Evolutionary conservation across 2,797 vertebrate species (phyloP), one percentile per base, ranked within the genome.

Genomic region (Sparidentex hasta): DNA sequence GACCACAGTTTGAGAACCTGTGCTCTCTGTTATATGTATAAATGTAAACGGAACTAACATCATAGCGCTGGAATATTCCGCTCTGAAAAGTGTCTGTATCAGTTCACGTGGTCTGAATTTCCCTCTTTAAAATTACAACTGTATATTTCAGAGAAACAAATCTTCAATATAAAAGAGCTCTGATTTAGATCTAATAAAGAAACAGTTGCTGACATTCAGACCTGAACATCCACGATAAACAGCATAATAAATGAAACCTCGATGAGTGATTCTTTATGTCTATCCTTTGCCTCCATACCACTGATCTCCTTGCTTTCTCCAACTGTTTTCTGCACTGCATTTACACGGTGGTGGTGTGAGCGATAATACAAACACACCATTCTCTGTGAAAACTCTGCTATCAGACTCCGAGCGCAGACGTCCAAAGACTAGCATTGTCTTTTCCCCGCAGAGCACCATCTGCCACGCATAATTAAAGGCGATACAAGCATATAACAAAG

Each of bases 381-480:
- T 61, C 46, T 38, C 33, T 76, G 27, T 23, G 1, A 7, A 48
- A 57, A 63, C 50, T 21, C 59, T 18, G 29, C 29, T 12, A 56
- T 38, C 57, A 70, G 69, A 64, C 57, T 65, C 46, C 47, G 57
- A 76, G 41, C 44, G 71, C 27, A 74, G 63, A 73, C 66, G 54
- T 27, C 18, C 23, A 64, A 50, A 72, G 33, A 50, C 51, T 20
- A 58, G 69, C 54, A 51, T 43, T 48, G 55, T 23, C 58, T 54
- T 64, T 27, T 82, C 65, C 72, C 78, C 33, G 67, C 69, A 69
- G 76, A 82, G 74, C 44, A 41, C 74, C 79, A 82, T 82, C 84
- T 87, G 78, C 38, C 8, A 43, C 3, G 9, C 70, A 67, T 70
- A 72, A 85, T 81, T 74, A 72, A 76, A 79, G 20, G 20, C 6